Base-by-base conservation (phyloP, 1,140 invertebrate species). In the Dendroctonus valens region DNA sequence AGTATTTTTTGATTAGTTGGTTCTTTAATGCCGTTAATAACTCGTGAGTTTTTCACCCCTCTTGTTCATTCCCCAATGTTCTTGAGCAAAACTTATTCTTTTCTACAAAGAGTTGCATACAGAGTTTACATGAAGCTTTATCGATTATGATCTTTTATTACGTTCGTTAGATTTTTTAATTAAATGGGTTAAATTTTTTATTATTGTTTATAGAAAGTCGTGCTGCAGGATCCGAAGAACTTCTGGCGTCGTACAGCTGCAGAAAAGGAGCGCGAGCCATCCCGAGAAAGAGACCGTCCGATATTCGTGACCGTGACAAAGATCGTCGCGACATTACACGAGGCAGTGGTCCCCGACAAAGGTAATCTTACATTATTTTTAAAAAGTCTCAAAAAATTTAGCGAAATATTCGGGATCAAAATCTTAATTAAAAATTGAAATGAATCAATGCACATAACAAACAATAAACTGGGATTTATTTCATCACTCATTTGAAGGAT, bases 281-380 rank as follows among this genome's bases (percentile, higher is more conserved):
- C 44, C 40, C 37, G 44, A 39, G 44, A 48, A n/a, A 26, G 50
- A 12, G 60, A 63, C 2, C 57, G 44, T 41, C n/a, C 26, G n/a
- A 40, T 6, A 40, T 26, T 41, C 49, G 60, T 12, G 44, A 49
- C 11, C 59, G 52, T n/a, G 41, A 66, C 44, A 53, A 48, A 48
- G 67, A 65, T 51, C 51, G 61, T 6, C 58, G 63, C 2, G 48
- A 58, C 9, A 59, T 65, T 12, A 48, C 49, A 6, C 57, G 58
- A 11, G 51, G 65, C 5, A 41, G 59, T 44, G 41, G 50, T 49
- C n/a, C n/a, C n/a, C n/a, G n/a, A n/a, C n/a, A n/a, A n/a, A n/a
- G n/a, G n/a, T n/a, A n/a, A n/a, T n/a, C n/a, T n/a, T n/a, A n/a
- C n/a, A n/a, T n/a, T n/a, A n/a, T n/a, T n/a, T n/a, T n/a, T n/a